A percentile compares a stretch with the other conserved stretches of the same genome.
Evolutionary conservation across 92 coral and sea anemone species (phyloP).

Genomic region (Actinostola sp.): DNA sequence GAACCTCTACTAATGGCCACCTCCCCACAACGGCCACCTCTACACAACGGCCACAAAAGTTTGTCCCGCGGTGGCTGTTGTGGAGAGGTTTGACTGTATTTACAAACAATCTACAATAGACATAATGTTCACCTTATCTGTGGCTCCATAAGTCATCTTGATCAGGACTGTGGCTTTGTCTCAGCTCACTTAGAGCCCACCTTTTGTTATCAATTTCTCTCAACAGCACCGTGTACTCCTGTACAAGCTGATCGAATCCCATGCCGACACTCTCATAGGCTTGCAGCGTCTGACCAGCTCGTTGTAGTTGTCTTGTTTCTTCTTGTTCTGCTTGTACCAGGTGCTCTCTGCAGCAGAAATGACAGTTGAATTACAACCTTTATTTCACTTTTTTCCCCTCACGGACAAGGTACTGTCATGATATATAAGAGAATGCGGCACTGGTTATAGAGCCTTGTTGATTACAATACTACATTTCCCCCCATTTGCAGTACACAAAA

Average conservation of each 20-base stretch:
- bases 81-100: too few relatives aligned
- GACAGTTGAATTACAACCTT: background rate
- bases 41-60: background rate
- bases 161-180: slow-evolving; percentile 67
- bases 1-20: too few relatives aligned
- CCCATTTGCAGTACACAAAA: too few relatives aligned
- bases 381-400: too few relatives aligned
- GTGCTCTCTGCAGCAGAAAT: slow-evolving; percentile 52
- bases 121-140: slow-evolving; percentile 18
- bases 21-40: too few relatives aligned
- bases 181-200: slow-evolving; percentile 94
- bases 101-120: too few relatives aligned
- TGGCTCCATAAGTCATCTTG: slow-evolving; percentile 80
- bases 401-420: too few relatives aligned
- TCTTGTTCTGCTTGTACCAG: slow-evolving; percentile 78
- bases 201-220: slow-evolving; percentile 96
- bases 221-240: slow-evolving; percentile 71
- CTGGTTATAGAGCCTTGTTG: too few relatives aligned
- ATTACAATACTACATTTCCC: too few relatives aligned
- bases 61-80: too few relatives aligned
- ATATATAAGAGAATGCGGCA: too few relatives aligned
- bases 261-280: slow-evolving; percentile 95
- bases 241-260: slow-evolving; percentile 93
- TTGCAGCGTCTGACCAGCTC: slow-evolving; percentile 72
- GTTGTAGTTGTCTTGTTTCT: slow-evolving; percentile 71